Percentiles rank a stretch among this genome's conserved stretches.
phyloP scores from a whole-genome alignment of 2,888 invertebrate genomes.

The Molorchus minor region DNA sequence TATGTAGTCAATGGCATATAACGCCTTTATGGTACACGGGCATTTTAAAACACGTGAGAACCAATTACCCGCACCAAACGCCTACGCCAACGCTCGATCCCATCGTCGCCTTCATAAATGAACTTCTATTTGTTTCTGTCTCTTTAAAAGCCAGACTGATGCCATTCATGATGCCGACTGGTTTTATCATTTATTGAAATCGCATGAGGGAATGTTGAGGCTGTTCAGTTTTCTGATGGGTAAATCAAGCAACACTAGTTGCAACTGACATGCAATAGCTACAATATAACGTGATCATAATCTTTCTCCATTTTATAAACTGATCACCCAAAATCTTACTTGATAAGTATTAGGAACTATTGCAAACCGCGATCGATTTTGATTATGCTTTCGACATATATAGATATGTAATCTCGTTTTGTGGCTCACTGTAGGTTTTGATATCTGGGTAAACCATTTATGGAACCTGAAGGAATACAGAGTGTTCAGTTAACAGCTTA shows the following conservation, averaged over 20 bases:
- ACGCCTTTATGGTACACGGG: not conserved
- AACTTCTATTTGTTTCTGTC: conserved; percentile 22
- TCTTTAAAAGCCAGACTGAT: conserved; percentile 20
- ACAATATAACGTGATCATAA: no score
- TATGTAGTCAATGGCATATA: no score
- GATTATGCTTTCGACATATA: no score
- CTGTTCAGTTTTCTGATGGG: not conserved
- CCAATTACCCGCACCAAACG: conserved; percentile 12
- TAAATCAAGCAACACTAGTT: conserved; percentile 15
- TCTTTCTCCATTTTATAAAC: no score
- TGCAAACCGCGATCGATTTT: no score
- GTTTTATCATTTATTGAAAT: conserved; percentile 21
- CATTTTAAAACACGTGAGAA: conserved; percentile 7
- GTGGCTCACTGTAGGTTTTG: no score
- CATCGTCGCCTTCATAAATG: conserved; percentile 19
- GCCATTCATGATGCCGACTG: conserved; percentile 20
- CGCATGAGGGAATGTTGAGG: conserved; percentile 4
- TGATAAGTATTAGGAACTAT: no score
- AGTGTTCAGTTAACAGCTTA: no score
- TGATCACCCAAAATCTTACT: no score
- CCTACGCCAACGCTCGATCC: conserved; percentile 18
- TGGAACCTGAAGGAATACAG: no score
- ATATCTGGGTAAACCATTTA: no score
- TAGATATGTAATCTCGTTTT: no score
- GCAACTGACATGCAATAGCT: conserved; percentile 14